A percentile compares a stretch with the other conserved stretches of the same genome.
Evolutionary conservation across 1,140 invertebrate species (phyloP).

Genomic region (Amyelois transitella): DNA sequence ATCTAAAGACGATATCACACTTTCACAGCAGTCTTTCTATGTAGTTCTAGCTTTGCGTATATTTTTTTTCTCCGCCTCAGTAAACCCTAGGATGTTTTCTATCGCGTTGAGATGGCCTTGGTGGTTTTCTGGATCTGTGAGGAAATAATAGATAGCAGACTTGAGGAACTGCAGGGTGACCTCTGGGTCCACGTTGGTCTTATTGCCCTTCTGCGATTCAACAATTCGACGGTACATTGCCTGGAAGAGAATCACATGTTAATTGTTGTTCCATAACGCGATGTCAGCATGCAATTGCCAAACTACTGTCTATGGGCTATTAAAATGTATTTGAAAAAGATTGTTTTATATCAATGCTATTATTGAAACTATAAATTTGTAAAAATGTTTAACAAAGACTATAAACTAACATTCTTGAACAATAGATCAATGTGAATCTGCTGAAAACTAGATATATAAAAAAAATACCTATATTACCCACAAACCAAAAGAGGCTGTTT

Average conservation of each 20-base stretch:
- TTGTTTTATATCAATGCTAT: background rate
- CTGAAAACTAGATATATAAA: conserved; percentile 7
- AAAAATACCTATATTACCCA: conserved; percentile 21
- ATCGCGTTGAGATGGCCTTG: conserved; percentile 89
- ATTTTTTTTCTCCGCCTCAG: conserved; percentile 82
- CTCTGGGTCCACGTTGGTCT: conserved; percentile 85
- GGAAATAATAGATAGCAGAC: conserved; percentile 92
- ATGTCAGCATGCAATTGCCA: background rate
- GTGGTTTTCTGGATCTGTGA: conserved; percentile 90
- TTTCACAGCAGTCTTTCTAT: conserved; percentile 55
- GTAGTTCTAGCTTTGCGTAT: conserved; percentile 79
- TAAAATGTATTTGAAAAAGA: no score
- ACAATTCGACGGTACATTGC: conserved; percentile 88
- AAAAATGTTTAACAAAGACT: background rate
- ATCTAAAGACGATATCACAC: conserved; percentile 52
- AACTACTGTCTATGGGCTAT: no score
- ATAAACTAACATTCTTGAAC: background rate
- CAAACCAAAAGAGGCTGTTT: conserved; percentile 73
- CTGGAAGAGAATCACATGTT: conserved; percentile 69
- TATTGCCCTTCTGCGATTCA: conserved; percentile 79
- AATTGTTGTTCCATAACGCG: background rate
- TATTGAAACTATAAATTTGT: background rate
- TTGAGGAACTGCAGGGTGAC: conserved; percentile 91
- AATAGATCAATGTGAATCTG: conserved; percentile 1
- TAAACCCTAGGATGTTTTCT: conserved; percentile 89